Evolutionary conservation across 2,113 vertebrate species (phyloP), one percentile per base, ranked within the genome.

Genomic region (Anthoscopus minutus): DNA sequence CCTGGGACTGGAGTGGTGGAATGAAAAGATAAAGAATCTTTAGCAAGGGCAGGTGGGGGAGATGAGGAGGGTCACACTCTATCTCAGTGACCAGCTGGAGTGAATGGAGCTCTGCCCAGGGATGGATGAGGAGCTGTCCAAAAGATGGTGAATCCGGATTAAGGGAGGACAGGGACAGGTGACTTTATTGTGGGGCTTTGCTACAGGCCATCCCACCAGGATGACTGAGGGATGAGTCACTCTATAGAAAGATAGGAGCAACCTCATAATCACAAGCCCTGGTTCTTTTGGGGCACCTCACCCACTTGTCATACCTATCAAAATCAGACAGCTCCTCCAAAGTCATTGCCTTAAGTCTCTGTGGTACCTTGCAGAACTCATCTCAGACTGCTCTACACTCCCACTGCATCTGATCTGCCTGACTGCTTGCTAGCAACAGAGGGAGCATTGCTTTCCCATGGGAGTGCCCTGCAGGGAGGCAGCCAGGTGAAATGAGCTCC

Each of bases 221-320:
- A 53, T 0, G 1, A 66, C 33, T 0, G 1, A 54, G 30, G 17
- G 40, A 56, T n/a, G 14, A 56, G 11, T 47, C 8, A 5, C 44
- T 33, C 37, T 45, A 1, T 12, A n/a, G 28, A 60, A 13, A 11
- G 16, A n/a, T 2, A 18, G 47, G 21, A 57, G 62, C 28, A 20
- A 45, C 62, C 64, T 54, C 3, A 2, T 54, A 20, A 40, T n/a
- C 64, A 70, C 16, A 54, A 64, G 11, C 31, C 42, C 25, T 37
- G 8, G 15, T 65, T 81, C 50, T 71, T 42, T 37, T 12, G 35
- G 58, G n/a, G 18, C 18, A 65, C 10, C 15, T 50, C 35, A 35
- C 11, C 50, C 31, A 24, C 30, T 17, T 54, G 30, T n/a, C 35
- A 42, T 58, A 62, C 28, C 22, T 69, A 15, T 31, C 50, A 76